These are phyloP conservation scores for Nomada lathburiana DNA, from an alignment of 2,888 invertebrate species.

Conservation along the genomic window DNA sequence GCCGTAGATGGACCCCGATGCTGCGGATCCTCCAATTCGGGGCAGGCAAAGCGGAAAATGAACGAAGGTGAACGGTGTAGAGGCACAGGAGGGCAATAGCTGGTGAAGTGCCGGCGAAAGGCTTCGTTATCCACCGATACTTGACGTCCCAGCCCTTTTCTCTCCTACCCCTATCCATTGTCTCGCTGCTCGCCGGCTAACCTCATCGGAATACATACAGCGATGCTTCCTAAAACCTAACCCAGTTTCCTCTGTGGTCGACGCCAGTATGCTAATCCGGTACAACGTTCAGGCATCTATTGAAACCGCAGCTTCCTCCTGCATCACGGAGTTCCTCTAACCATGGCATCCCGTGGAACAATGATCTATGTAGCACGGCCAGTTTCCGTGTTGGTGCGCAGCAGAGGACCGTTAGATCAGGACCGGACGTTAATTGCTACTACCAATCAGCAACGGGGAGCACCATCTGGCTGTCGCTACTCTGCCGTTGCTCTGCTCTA, in stretches of 20 bases:
- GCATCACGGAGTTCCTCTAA: slow-evolving; percentile 69
- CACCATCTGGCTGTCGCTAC: slow-evolving; percentile 48
- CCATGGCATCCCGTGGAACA: slow-evolving; percentile 76
- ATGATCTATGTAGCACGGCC: slow-evolving; percentile 77
- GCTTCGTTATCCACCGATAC: slow-evolving; percentile 68
- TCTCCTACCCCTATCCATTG: slow-evolving; percentile 16
- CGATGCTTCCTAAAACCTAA: slow-evolving; percentile 69
- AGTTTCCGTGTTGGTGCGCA: slow-evolving; percentile 69
- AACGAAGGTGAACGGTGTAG: slow-evolving; percentile 58
- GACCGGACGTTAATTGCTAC: slow-evolving; percentile 80
- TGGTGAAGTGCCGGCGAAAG: slow-evolving; percentile 59
- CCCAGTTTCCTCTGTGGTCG: slow-evolving; percentile 72
- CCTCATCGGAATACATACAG: slow-evolving; percentile 50
- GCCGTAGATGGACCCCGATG: slow-evolving; percentile 24
- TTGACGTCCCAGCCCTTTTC: slow-evolving; percentile 38
- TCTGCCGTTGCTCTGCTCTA: not conserved
- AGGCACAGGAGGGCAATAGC: not conserved
- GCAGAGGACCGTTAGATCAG: slow-evolving; percentile 75
- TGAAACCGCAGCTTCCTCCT: slow-evolving; percentile 74
- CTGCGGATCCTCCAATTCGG: slow-evolving; percentile 45
- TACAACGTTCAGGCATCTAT: slow-evolving; percentile 73
- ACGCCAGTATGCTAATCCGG: slow-evolving; percentile 75
- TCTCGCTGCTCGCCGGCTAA: slow-evolving; percentile 20
- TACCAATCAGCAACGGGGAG: slow-evolving; percentile 78
- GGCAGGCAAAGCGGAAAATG: slow-evolving; percentile 40